Evolutionary conservation across 2,113 vertebrate species (phyloP).

Genomic region (Tupaia tana): DNA sequence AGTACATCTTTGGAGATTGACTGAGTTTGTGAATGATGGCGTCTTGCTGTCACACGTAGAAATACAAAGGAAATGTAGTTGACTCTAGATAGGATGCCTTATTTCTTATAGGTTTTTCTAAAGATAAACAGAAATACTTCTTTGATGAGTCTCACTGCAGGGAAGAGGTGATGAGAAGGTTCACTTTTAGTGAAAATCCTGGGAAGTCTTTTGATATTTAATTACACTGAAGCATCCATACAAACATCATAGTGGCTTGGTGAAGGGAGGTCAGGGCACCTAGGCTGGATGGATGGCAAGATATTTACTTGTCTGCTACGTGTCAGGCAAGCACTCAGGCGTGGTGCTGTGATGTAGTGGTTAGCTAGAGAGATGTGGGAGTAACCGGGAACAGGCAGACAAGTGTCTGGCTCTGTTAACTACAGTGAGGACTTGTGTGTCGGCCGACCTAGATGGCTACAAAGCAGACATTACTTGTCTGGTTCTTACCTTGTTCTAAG

Average conservation of each 20-base stretch:
- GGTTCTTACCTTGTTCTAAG: not conserved
- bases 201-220: not conserved
- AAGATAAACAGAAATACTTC: not conserved
- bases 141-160: not conserved
- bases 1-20: not conserved
- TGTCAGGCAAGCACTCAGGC: not conserved
- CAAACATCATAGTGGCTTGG: not conserved
- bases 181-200: not conserved
- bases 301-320: not conserved
- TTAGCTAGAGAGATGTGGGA: not conserved
- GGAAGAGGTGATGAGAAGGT: not conserved
- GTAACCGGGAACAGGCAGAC: not conserved
- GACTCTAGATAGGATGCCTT: not conserved
- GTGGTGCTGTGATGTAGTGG: not conserved
- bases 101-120: slow-evolving; percentile 28
- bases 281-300: not conserved
- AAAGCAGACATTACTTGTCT: not conserved
- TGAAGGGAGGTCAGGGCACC: not conserved
- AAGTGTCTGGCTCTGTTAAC: not conserved
- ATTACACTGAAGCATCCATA: not conserved
- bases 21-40: not conserved
- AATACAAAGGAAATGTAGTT: not conserved
- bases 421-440: not conserved
- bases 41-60: not conserved
- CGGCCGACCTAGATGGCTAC: not conserved